Evolutionary conservation across 1,140 invertebrate species (phyloP), one percentile per base, ranked within the genome.

Genomic region (Penaeus chinensis): DNA sequence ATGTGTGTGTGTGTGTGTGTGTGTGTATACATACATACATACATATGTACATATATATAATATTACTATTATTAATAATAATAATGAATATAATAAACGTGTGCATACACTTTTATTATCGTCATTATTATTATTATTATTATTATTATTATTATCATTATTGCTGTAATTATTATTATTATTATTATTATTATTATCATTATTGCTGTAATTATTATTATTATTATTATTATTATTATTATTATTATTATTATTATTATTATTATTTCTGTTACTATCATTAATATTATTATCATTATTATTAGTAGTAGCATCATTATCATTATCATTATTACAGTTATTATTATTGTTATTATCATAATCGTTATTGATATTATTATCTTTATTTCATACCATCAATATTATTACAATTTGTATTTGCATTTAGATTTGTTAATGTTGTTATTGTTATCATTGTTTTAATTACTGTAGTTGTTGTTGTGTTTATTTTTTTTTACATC

Each of bases 181-280:
- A 76, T 27, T 37, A 76, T 32, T 37, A 4, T 32, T 76, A 76
- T 27, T 37, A 76, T 32, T 3, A 4, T 32, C 27, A 76, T 76
- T 37, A 76, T 76, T 37, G 4, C 4, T 37, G 4, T 37, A 2
- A 76, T 76, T 79, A 79, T 79, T 60, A 79, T 37, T 60, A 79
- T 79, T 24, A 47, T 79, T 24, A 42, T 54, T 60, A 79, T 54
- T 5, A 79, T 24, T 60, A 79, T 54, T 7, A 79, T 54, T 60
- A 79, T 54, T 32, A 79, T 54, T 60, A 79, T 54, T 60, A 79
- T 54, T 79, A 79, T 60, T 32, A 76, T 76, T 37, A 76, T 76
- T 4, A 76, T 76, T 37, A 19, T 32, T n/a, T n/a, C n/a, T 76
- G 27, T 27, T 37, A 76, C 3, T 37, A 76, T 27, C 27, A 76